These are phyloP conservation scores for Muscicapa adusta DNA, from an alignment of 2,113 vertebrate species.

Conservation along the genomic window DNA sequence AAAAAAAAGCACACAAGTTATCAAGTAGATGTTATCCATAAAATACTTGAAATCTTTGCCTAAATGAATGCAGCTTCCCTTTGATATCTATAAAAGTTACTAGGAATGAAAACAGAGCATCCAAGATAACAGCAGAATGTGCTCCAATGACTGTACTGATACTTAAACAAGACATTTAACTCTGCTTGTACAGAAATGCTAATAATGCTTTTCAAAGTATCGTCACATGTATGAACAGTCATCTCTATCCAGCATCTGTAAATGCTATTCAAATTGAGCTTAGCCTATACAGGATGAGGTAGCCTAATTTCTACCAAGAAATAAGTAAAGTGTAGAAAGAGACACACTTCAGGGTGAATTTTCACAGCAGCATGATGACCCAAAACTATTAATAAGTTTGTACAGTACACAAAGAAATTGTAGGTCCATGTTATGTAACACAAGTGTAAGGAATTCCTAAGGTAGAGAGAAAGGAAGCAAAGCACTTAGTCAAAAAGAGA, in stretches of 20 bases:
- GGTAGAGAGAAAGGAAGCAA: background rate
- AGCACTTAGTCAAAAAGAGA: background rate
- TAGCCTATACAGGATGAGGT: background rate
- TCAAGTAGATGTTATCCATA: background rate
- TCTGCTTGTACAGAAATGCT: background rate
- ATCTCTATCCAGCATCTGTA: background rate
- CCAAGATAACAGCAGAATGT: background rate
- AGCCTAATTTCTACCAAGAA: background rate
- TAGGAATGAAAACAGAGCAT: background rate
- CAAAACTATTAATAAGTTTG: background rate
- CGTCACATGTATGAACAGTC: background rate
- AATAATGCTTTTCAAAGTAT: background rate
- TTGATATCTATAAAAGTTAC: background rate
- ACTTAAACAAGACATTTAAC: background rate
- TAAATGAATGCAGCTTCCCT: background rate
- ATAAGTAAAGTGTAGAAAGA: background rate
- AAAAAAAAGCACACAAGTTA: background rate
- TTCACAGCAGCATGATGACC: background rate
- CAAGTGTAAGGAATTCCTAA: background rate
- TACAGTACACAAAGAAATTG: background rate
- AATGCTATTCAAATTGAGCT: background rate
- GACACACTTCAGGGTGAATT: background rate
- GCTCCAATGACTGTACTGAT: background rate
- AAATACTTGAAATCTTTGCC: background rate
- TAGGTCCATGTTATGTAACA: background rate